A percentile compares a stretch with the other conserved stretches of the same genome.
Evolutionary conservation across 2,113 vertebrate genomes (phyloP).

Genomic region (Bubo bubo): DNA sequence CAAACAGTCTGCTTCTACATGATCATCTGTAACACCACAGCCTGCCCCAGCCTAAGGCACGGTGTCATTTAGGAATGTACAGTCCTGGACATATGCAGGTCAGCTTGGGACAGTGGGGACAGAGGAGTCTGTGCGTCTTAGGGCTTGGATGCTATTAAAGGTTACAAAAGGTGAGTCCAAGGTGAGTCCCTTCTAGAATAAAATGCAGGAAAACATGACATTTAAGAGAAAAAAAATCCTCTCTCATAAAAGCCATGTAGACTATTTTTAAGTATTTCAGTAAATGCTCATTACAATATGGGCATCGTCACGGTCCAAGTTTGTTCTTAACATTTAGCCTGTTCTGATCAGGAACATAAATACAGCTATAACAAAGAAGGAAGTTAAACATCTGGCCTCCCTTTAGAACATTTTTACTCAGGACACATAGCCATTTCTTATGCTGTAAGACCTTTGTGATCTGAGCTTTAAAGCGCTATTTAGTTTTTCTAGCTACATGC

Average conservation of each 20-base stretch:
- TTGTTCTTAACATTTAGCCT: not conserved
- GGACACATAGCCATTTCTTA: not conserved
- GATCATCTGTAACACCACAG: not conserved
- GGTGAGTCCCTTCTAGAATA: not conserved
- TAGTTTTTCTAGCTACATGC: not conserved
- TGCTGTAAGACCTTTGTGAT: not conserved
- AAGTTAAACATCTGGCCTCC: not conserved
- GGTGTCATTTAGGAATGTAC: not conserved
- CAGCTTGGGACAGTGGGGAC: not conserved
- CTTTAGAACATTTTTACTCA: not conserved
- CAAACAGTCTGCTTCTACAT: not conserved
- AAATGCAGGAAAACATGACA: not conserved
- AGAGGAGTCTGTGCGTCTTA: not conserved
- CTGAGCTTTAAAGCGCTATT: not conserved
- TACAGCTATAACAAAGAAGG: not conserved
- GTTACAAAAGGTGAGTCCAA: not conserved
- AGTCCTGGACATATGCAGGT: fast-evolving
- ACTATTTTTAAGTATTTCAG: not conserved
- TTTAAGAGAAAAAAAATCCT: not conserved
- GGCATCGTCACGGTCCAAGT: not conserved
- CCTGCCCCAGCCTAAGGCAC: not conserved
- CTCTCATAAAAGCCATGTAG: not conserved
- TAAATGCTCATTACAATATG: not conserved
- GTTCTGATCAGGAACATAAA: not conserved
- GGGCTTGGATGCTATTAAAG: not conserved